These are phyloP conservation scores for Amphipoea oculea DNA, from an alignment of 2,888 invertebrate genomes.

Conservation along the genomic window DNA sequence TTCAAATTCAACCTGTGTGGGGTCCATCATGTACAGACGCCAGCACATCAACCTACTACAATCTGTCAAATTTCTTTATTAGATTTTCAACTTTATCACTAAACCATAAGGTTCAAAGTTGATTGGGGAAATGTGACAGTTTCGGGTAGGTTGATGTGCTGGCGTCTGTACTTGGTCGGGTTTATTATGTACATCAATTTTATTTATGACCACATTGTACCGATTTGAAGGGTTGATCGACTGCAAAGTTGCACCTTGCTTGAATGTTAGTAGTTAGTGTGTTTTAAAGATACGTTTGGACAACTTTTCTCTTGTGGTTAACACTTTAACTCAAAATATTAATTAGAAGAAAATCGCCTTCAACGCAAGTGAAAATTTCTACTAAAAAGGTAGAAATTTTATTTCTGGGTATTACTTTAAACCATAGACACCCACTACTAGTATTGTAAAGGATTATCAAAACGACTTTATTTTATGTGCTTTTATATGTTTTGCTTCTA, in stretches of 20 bases:
- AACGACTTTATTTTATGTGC: not conserved
- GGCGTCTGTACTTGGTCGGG: no score
- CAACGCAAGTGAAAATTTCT: not conserved
- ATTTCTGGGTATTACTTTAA: slow-evolving; percentile 30
- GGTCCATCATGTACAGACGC: not conserved
- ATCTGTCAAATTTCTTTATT: no score
- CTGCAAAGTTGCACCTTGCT: not conserved
- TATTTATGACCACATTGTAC: not conserved
- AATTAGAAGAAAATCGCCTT: not conserved
- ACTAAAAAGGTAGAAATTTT: slow-evolving; percentile 9
- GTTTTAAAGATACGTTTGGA: not conserved
- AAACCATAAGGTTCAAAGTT: no score
- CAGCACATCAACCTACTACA: no score
- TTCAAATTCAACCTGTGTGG: not conserved
- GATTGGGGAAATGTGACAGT: no score
- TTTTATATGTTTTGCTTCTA: not conserved
- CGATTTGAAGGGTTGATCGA: not conserved
- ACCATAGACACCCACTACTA: slow-evolving; percentile 42
- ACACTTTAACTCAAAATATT: not conserved
- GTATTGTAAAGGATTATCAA: not conserved
- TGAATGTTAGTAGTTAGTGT: not conserved
- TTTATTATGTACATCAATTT: not conserved
- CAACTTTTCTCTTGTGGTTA: not conserved
- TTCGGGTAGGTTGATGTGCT: no score
- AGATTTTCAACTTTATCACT: no score